Evolutionary conservation across 2,888 invertebrate species (phyloP).

Genomic region (Flabesymbios commensalis): DNA sequence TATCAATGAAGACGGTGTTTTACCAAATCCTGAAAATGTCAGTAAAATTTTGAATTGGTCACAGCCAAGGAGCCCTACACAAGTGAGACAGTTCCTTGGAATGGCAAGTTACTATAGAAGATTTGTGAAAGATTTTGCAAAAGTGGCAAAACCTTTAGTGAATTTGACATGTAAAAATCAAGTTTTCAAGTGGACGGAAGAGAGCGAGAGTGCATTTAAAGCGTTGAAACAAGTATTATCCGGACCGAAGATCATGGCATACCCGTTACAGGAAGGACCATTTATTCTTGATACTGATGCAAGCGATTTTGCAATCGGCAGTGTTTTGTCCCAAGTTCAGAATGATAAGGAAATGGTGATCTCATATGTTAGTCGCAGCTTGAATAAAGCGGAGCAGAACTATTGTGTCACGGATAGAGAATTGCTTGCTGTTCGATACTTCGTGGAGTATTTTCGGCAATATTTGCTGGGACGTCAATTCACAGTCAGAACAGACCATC

Average conservation of each 20-base stretch:
- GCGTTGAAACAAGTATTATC: slow-evolving; percentile 7
- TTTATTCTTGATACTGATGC: slow-evolving; percentile 5
- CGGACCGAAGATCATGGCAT: background rate
- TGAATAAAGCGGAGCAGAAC: slow-evolving; percentile 15
- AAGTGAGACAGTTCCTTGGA: slow-evolving; percentile 32
- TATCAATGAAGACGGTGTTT: background rate
- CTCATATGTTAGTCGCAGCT: slow-evolving; percentile 22
- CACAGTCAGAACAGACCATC: slow-evolving; percentile 23
- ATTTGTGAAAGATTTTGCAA: slow-evolving; percentile 25
- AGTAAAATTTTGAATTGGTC: background rate
- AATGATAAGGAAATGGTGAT: slow-evolving; percentile 21
- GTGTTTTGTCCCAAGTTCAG: slow-evolving; percentile 25
- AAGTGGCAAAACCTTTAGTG: slow-evolving; percentile 22
- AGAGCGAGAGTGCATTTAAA: slow-evolving; percentile 13
- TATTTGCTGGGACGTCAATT: slow-evolving; percentile 26
- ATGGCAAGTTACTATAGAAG: slow-evolving; percentile 29
- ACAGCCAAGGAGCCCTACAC: slow-evolving; percentile 7
- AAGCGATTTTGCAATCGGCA: background rate
- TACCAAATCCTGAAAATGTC: background rate
- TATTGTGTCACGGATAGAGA: slow-evolving; percentile 20
- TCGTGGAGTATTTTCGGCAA: slow-evolving; percentile 19
- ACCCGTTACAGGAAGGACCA: background rate
- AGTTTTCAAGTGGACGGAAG: slow-evolving; percentile 21
- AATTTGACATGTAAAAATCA: slow-evolving; percentile 10
- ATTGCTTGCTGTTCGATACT: slow-evolving; percentile 17